phyloP scores from a whole-genome alignment of 2,888 invertebrate species.

The Acleris laterana region DNA sequence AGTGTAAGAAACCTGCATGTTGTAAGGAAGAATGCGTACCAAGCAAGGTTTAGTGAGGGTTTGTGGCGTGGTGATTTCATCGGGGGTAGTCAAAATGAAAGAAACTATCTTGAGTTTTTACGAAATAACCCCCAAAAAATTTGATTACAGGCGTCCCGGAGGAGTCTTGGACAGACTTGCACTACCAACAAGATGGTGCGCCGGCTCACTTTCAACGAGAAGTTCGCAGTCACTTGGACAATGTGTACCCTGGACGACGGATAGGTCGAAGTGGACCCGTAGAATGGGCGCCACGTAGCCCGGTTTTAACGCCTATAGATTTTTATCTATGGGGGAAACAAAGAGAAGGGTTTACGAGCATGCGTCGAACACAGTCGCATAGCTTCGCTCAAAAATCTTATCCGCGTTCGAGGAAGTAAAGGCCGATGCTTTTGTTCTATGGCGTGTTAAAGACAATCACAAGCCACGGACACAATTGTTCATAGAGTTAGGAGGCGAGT shows the following conservation, averaged over 20 bases:
- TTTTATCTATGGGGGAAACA: too few species aligned
- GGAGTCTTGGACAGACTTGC: slow-evolving; percentile 5
- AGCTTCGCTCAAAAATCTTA: too few species aligned
- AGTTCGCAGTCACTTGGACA: slow-evolving; percentile 2
- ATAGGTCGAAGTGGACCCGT: too few species aligned
- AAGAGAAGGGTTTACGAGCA: too few species aligned
- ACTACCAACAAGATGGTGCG: not conserved
- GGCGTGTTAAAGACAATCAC: not conserved
- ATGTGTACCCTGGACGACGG: not conserved
- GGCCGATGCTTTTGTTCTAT: not conserved
- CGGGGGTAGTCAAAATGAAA: not conserved
- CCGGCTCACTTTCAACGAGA: not conserved
- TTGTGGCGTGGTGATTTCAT: too few species aligned
- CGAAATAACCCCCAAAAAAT: too few species aligned
- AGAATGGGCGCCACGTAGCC: too few species aligned
- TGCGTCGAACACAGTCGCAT: too few species aligned
- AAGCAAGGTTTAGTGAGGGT: not conserved
- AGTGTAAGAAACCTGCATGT: slow-evolving; percentile 6
- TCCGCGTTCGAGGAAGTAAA: not conserved
- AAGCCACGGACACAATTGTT: not conserved
- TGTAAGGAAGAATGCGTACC: slow-evolving; percentile 1
- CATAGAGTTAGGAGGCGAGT: not conserved
- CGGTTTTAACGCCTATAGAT: too few species aligned
- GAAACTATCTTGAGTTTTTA: not conserved
- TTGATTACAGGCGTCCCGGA: slow-evolving; percentile 5